Percentiles rank a stretch among this genome's conserved stretches.
Evolutionary conservation across 2,888 invertebrate species (phyloP).

Genomic region (Agrochola macilenta): DNA sequence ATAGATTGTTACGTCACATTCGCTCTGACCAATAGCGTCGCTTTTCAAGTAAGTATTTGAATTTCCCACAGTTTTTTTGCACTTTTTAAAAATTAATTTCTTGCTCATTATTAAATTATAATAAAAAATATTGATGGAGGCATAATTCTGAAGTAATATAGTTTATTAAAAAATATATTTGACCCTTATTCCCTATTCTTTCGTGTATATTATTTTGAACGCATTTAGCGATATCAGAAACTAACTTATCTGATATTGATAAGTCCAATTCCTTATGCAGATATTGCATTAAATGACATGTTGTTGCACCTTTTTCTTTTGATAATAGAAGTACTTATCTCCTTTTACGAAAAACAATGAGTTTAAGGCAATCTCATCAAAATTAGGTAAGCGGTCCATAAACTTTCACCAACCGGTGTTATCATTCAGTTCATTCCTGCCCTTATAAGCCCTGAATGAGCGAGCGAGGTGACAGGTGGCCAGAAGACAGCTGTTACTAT

Average conservation of each 20-base stretch:
- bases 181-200: too few species aligned
- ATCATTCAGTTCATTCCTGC: background rate
- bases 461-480: conserved; percentile 36
- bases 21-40: too few species aligned
- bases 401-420: conserved; percentile 21
- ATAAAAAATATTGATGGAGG: too few species aligned
- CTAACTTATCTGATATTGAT: conserved; percentile 31
- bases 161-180: too few species aligned
- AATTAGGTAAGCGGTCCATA: conserved; percentile 19
- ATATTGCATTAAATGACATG: conserved; percentile 1
- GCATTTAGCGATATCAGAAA: conserved; percentile 12
- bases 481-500: conserved; percentile 28
- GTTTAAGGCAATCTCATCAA: background rate
- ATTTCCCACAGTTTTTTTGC: too few species aligned
- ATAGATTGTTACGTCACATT: too few species aligned
- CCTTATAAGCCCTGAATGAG: conserved; percentile 8
- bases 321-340: conserved; percentile 18
- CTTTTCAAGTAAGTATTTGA: too few species aligned
- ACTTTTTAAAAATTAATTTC: too few species aligned
- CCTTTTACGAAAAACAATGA: conserved; percentile 21
- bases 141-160: too few species aligned
- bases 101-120: too few species aligned
- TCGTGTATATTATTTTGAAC: background rate
- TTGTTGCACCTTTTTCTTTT: conserved; percentile 34
- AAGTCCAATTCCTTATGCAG: conserved; percentile 2